These are phyloP conservation scores for Morus bassanus DNA, from an alignment of 2,797 vertebrate species.

Conservation along the genomic window DNA sequence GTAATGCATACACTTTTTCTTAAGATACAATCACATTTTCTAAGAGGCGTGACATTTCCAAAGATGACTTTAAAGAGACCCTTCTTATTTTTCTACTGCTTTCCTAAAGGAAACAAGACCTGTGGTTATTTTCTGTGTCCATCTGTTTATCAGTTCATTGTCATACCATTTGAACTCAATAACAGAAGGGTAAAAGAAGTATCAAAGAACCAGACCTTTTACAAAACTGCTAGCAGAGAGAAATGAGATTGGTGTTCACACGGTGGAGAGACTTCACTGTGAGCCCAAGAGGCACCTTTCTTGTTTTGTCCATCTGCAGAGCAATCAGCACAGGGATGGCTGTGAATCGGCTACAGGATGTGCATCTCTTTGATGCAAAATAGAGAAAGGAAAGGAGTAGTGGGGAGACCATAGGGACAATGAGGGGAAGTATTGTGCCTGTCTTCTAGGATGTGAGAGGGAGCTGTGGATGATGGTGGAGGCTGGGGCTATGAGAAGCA, in stretches of 20 bases:
- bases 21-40: not conserved
- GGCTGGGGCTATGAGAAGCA: not conserved
- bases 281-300: not conserved
- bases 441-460: not conserved
- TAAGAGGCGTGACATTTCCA: not conserved
- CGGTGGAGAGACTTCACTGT: not conserved
- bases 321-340: not conserved
- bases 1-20: not conserved
- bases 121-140: not conserved
- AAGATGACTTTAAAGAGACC: not conserved
- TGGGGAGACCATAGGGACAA: not conserved
- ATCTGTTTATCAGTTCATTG: not conserved
- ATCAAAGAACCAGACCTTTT: not conserved
- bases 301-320: not conserved
- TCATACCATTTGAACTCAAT: not conserved
- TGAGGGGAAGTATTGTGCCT: not conserved
- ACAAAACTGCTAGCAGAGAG: not conserved
- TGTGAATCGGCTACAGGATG: not conserved
- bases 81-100: not conserved
- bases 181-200: not conserved
- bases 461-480: not conserved
- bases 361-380: not conserved
- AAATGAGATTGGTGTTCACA: not conserved
- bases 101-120: not conserved
- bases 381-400: not conserved